phyloP scores from a whole-genome alignment of 1,140 invertebrate genomes.

The Leptestheria dahalacensis region DNA sequence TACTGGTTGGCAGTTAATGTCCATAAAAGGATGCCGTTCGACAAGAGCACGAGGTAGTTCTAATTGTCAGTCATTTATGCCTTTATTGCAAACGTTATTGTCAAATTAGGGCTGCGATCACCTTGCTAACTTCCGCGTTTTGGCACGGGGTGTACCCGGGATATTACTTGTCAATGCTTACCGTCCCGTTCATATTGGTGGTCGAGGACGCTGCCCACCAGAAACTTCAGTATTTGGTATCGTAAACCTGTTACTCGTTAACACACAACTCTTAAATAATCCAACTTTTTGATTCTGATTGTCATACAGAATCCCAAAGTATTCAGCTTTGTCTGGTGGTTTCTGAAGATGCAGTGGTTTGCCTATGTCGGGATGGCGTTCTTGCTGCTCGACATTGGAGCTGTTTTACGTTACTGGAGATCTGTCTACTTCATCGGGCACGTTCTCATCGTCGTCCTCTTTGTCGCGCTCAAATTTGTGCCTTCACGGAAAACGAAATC shows the following conservation, averaged over 20 bases:
- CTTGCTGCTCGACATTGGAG: constrained; percentile 52
- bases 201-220: constrained; percentile 47
- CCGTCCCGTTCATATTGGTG: constrained; percentile 66
- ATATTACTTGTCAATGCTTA: constrained; percentile 80
- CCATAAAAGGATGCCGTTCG: constrained; percentile 63
- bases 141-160: constrained; percentile 91
- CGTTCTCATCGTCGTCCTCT: constrained; percentile 28
- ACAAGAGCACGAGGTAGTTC: constrained; percentile 47
- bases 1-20: constrained; percentile 85
- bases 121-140: constrained; percentile 68
- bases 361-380: constrained; percentile 81
- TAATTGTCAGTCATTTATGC: not conserved
- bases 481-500: constrained; percentile 17
- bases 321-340: constrained; percentile 51
- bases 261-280: not conserved
- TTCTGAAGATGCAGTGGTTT: constrained; percentile 68
- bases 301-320: constrained; percentile 37
- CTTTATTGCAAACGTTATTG: constrained; percentile 4
- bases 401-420: constrained; percentile 61
- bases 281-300: constrained; percentile 22
- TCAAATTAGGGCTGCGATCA: constrained; percentile 51
- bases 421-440: constrained; percentile 62
- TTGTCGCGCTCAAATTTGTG: constrained; percentile 22
- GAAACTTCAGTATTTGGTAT: constrained; percentile 3
- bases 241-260: constrained; percentile 3